phyloP scores from a whole-genome alignment of 2,888 invertebrate species.

The Euplexia lucipara region DNA sequence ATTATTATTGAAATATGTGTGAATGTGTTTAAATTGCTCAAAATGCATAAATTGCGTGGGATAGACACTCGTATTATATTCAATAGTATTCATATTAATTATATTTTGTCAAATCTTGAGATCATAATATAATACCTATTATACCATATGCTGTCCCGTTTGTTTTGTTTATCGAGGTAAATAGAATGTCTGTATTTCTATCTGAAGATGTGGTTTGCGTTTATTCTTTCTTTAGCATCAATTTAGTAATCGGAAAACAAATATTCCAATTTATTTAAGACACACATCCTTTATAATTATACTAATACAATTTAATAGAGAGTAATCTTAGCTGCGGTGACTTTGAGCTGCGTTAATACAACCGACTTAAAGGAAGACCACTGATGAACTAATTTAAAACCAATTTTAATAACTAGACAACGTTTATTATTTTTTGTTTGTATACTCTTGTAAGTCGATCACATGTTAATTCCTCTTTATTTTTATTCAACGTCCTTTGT shows the following conservation, averaged over 20 bases:
- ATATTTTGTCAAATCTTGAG: slow-evolving; percentile 51
- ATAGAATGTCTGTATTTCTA: too few relatives aligned
- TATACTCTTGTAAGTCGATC: slow-evolving; percentile 36
- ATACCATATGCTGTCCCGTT: slow-evolving; percentile 28
- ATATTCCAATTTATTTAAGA: neutral
- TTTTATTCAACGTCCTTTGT: neutral
- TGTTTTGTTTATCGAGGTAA: slow-evolving; percentile 8
- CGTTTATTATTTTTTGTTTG: slow-evolving; percentile 22
- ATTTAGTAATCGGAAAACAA: slow-evolving; percentile 1
- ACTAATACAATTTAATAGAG: slow-evolving; percentile 11
- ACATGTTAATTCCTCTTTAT: slow-evolving; percentile 9
- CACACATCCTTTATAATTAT: slow-evolving; percentile 1
- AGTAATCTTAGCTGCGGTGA: slow-evolving; percentile 39
- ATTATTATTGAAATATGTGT: slow-evolving; percentile 4
- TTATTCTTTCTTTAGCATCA: neutral
- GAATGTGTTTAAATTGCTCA: neutral
- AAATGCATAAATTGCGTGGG: neutral
- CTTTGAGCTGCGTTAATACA: slow-evolving; percentile 47
- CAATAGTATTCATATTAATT: slow-evolving; percentile 23
- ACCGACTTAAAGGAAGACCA: slow-evolving; percentile 53
- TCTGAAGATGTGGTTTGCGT: too few relatives aligned
- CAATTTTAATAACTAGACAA: slow-evolving; percentile 38
- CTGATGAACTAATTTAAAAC: slow-evolving; percentile 10
- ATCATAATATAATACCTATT: slow-evolving; percentile 33
- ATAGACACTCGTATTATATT: neutral